phyloP scores from a whole-genome alignment of 1,140 invertebrate species.

The Meloidogyne chitwoodi region DNA sequence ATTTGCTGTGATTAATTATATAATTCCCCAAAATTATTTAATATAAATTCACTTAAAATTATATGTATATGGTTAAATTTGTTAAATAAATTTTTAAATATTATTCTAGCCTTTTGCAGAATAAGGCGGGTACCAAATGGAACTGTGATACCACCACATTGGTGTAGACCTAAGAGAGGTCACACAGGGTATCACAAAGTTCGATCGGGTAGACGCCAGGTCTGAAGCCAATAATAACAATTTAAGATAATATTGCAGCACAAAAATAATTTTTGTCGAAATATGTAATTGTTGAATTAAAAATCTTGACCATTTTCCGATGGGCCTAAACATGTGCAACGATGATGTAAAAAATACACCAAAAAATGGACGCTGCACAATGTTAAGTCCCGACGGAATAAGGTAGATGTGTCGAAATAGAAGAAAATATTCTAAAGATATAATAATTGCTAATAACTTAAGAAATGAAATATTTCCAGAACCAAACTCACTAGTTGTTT shows the following conservation, averaged over 20 bases:
- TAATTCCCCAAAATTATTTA: not conserved
- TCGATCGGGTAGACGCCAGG: slow-evolving; percentile 17
- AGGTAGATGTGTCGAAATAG: not conserved
- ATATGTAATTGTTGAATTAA: not conserved
- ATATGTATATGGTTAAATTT: not conserved
- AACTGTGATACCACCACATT: slow-evolving; percentile 18
- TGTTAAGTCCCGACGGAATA: slow-evolving; percentile 13
- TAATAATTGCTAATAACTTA: not conserved
- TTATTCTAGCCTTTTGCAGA: not conserved
- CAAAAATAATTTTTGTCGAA: not conserved
- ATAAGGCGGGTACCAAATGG: slow-evolving; percentile 12
- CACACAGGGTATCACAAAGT: slow-evolving; percentile 12
- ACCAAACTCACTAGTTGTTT: slow-evolving; percentile 12
- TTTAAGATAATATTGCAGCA: not conserved
- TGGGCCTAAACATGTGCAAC: slow-evolving; percentile 25
- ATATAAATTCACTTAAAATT: not conserved
- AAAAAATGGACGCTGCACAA: slow-evolving; percentile 9
- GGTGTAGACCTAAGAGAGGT: not conserved
- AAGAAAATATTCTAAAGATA: not conserved
- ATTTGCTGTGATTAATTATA: not conserved
- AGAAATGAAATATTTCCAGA: not conserved
- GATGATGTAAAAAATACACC: not conserved
- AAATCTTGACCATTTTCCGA: not conserved
- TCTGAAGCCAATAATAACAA: not conserved
- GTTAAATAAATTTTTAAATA: not conserved